These are phyloP conservation scores for Telmatochromis sp. DNA, from an alignment of 2,113 vertebrate species.

Conservation along the genomic window DNA sequence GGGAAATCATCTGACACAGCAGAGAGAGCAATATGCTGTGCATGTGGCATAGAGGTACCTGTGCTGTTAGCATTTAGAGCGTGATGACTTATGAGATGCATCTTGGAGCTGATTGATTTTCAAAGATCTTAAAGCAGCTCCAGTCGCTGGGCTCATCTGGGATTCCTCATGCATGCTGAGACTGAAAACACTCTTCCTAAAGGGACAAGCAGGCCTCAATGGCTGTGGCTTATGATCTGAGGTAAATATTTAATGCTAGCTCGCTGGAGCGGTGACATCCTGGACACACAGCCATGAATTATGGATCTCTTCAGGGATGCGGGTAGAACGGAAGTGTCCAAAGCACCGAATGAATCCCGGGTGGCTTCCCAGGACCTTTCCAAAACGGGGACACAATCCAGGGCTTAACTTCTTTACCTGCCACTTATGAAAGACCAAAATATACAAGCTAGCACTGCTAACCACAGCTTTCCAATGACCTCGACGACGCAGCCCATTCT, in stretches of 20 bases:
- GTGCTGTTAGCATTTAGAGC: neutral
- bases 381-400: slow-evolving; percentile 2
- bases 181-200: slow-evolving; percentile 42
- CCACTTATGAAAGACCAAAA: neutral
- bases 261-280: slow-evolving; percentile 58
- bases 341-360: slow-evolving; percentile 49
- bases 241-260: slow-evolving; percentile 72
- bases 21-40: neutral
- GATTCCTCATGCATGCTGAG: slow-evolving; percentile 34
- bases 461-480: neutral
- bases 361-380: slow-evolving; percentile 50
- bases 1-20: neutral
- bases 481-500: neutral
- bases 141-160: slow-evolving; percentile 31
- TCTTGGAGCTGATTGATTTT: slow-evolving; percentile 28
- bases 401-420: slow-evolving; percentile 18
- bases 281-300: slow-evolving; percentile 64
- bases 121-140: slow-evolving; percentile 7
- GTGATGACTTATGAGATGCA: slow-evolving; percentile 9
- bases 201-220: slow-evolving; percentile 34
- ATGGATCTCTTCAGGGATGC: slow-evolving; percentile 61
- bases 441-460: neutral
- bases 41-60: neutral
- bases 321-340: slow-evolving; percentile 43
- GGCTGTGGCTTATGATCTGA: slow-evolving; percentile 61